phyloP scores from a whole-genome alignment of 2,113 vertebrate species.

The Scalopus aquaticus region DNA sequence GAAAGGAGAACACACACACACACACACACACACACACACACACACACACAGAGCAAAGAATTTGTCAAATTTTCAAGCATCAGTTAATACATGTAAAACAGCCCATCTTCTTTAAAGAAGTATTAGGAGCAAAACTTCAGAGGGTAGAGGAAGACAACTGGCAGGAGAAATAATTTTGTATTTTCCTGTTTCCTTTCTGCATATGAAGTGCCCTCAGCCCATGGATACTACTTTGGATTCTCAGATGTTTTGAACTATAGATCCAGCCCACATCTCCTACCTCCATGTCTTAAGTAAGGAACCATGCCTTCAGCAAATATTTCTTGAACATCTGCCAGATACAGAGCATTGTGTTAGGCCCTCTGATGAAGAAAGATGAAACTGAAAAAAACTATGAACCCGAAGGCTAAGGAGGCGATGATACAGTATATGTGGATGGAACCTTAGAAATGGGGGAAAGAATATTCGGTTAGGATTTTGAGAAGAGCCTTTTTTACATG shows the following conservation, averaged over 20 bases:
- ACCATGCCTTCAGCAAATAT: conserved; percentile 12
- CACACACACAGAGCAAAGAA: conserved; percentile 29
- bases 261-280: not conserved
- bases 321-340: not conserved
- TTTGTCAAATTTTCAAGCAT: not conserved
- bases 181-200: not conserved
- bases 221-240: not conserved
- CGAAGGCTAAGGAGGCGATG: not conserved
- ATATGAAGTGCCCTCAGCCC: not conserved
- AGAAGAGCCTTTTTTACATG: not conserved
- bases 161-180: not conserved
- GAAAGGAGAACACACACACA: not conserved
- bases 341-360: not conserved
- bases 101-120: conserved; percentile 38
- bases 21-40: not conserved
- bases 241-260: not conserved
- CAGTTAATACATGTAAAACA: conserved; percentile 59
- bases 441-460: not conserved
- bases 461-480: not conserved
- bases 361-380: not conserved
- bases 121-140: not conserved
- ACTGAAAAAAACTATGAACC: not conserved
- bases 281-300: not conserved
- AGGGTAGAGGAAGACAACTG: not conserved
- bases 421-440: not conserved